Base-by-base conservation (phyloP, 2,888 invertebrate genomes). In the Drosophila histrio region DNA sequence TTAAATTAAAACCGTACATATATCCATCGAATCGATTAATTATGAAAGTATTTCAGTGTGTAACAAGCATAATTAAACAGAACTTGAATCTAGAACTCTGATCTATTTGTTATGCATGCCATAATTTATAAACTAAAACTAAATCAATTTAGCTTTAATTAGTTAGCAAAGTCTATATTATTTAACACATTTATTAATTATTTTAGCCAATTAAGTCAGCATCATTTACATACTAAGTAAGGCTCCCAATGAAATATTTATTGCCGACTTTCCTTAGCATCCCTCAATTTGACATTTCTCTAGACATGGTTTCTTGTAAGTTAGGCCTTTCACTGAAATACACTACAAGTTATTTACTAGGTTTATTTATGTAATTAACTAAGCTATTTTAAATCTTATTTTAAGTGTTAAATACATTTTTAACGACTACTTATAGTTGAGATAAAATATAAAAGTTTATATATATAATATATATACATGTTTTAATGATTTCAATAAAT, bases 141-240 rank as follows among this genome's bases (percentile, higher is more conserved):
- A 13, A 22, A 13, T 41, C 41, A n/a, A 22, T 41, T 13, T 22
- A 2, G 13, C 8, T 22, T 38, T 41, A 41, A 41, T 22, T 22
- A 41, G 41, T 41, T 50, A 17, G 8, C n/a, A n/a, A 11, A 38
- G 34, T 28, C 11, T 38, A 15, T 7, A 21, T 26, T 26, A 41
- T 15, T 41, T 30, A 30, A 30, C 17, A 11, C 17, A 17, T n/a
- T 3, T 17, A 11, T 28, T 53, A 41, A 30, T 41, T 26, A 50
- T 38, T 50, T 38, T 9, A 17, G 4, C n/a, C 50, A 50, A 34
- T 50, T 26, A 26, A 50, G 50, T 11, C 7, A 38, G 17, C 15
- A 11, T 34, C 13, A 49, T 49, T 34, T 49, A 34, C 22, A 34
- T 21, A 11, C 13, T 22, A 22, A 49, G 3, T 34, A 22, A 22